Base-by-base conservation (phyloP, 2,888 invertebrate species). In the Catocala sponsa region DNA sequence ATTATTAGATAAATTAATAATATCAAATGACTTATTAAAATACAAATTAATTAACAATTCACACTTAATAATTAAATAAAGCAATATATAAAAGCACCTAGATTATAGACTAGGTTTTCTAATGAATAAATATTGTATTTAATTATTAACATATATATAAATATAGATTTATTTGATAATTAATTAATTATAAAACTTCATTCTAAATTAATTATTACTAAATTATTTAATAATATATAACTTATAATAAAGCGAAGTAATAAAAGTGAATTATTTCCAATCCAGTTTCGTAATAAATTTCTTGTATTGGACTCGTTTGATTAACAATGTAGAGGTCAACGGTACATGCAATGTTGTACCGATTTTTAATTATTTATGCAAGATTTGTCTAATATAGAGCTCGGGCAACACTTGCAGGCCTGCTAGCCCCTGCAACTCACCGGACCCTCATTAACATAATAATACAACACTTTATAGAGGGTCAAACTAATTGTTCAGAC, bases 361-460 rank as follows among this genome's bases (percentile, higher is more conserved):
- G 72, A 80, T 72, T 77, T 72, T 72, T 83, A 84, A 91, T 92
- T 92, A 91, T 82, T 85, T 93, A 93, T 93, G 92, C 93, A 91
- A 81, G 83, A 78, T 81, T 58, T 80, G 79, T 90, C 86, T 91
- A 90, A 88, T 79, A 79, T 59, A 56, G 84, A 93, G 92, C 78
- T 87, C 87, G 55, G 63, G 57, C 51, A 56, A 50, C 72, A 79
- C 83, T 81, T 91, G 91, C 92, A 91, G 44, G 72, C 50, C 52
- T 84, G 87, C 91, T 91, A 72, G 76, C 85, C 91, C 89, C 78
- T 80, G 84, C 82, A 76, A 68, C 70, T 42, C 54, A 70, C 68
- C 68, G 65, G 55, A 55, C 63, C 58, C 25, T 48, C 44, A 91
- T 93, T 92, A 82, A 66, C 93, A 94, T 93, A 59, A 92, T 83